A percentile compares a stretch with the other conserved stretches of the same genome.
Conservation (phyloP, 2,797 vertebrate genomes). For the Neosilurus hyrtlii region DNA sequence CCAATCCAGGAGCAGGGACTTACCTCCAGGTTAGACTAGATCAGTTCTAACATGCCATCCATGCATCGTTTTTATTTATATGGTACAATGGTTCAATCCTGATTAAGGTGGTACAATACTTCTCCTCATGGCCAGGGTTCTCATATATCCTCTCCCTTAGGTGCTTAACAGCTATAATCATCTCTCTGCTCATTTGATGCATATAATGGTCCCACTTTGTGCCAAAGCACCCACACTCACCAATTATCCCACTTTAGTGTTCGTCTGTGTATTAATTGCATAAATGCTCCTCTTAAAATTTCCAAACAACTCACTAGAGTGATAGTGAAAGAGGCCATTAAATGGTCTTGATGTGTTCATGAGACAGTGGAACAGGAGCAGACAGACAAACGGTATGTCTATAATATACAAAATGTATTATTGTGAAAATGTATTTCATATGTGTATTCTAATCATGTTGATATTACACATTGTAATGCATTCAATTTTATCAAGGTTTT, state of each 20-base stretch:
- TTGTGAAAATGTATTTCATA: neutral
- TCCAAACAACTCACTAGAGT: slow-evolving; percentile 42
- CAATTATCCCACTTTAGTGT: slow-evolving; percentile 45
- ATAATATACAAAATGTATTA: neutral
- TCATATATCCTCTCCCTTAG: neutral
- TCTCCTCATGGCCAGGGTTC: neutral
- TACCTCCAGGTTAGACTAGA: neutral
- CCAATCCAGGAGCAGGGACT: neutral
- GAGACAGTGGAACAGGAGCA: slow-evolving; percentile 36
- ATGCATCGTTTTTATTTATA: neutral
- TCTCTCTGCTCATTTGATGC: neutral
- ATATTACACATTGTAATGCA: neutral
- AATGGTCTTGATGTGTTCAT: slow-evolving; percentile 47
- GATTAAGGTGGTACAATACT: neutral
- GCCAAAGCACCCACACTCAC: slow-evolving; percentile 15
- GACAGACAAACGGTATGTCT: neutral
- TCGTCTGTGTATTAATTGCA: slow-evolving; percentile 43
- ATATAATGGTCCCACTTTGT: slow-evolving; percentile 7
- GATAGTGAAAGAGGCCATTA: slow-evolving; percentile 49
- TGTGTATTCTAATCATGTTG: neutral
- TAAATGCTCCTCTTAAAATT: slow-evolving; percentile 36
- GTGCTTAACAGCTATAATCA: neutral
- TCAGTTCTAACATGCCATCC: neutral
- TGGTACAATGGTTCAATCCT: neutral
- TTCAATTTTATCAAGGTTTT: neutral